These are phyloP conservation scores for Bugulina stolonifera DNA, from an alignment of 2,888 invertebrate species.

Conservation along the genomic window DNA sequence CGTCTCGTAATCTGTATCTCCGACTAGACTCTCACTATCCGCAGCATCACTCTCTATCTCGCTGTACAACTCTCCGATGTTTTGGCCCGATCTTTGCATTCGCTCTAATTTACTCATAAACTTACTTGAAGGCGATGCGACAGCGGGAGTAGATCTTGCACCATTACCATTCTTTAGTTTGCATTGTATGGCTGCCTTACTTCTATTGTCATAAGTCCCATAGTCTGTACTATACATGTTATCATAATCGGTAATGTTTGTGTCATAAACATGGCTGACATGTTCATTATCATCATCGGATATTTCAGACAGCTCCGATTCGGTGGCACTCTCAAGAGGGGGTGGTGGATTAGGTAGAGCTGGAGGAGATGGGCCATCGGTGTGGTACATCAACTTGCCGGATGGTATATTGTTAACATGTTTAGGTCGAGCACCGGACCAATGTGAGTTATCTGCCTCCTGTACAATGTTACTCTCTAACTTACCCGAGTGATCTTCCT, in stretches of 20 bases:
- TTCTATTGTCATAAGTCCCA: constrained; percentile 18
- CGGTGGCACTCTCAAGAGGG: not conserved
- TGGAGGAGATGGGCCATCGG: not conserved
- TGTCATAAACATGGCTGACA: not conserved
- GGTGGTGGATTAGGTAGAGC: constrained; percentile 7
- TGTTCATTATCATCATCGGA: constrained; percentile 22
- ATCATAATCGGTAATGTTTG: constrained; percentile 15
- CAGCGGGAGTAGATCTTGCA: not conserved
- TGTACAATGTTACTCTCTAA: no score
- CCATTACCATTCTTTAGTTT: not conserved
- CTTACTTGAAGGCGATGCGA: not conserved
- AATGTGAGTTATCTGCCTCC: not conserved
- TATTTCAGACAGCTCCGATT: constrained; percentile 10
- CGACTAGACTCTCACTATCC: constrained; percentile 58
- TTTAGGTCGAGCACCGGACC: not conserved
- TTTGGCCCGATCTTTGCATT: constrained; percentile 30
- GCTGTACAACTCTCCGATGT: constrained; percentile 23
- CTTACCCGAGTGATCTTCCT: no score
- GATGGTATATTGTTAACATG: not conserved
- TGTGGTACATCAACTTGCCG: not conserved
- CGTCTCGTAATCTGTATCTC: constrained; percentile 73
- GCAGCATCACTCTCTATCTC: constrained; percentile 38
- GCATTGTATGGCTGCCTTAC: no score
- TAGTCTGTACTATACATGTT: constrained; percentile 24
- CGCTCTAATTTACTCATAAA: constrained; percentile 22